These are phyloP conservation scores for Syrphus vitripennis DNA, from an alignment of 2,888 invertebrate species.

Conservation along the genomic window DNA sequence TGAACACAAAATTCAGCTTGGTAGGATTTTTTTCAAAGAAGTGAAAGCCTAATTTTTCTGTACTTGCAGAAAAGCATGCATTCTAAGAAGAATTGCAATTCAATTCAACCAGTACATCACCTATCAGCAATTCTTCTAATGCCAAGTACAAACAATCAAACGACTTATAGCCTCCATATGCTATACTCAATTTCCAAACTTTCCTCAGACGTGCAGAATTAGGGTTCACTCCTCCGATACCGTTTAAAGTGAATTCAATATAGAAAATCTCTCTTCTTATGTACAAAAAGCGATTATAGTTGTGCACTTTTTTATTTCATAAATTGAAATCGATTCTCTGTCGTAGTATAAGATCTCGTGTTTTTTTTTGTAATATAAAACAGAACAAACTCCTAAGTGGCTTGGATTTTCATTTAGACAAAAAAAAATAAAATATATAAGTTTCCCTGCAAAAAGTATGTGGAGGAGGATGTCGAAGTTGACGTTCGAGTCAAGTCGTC, in stretches of 20 bases:
- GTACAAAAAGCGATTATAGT: conserved; percentile 56
- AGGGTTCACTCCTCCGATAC: conserved; percentile 19
- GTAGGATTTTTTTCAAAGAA: too few relatives aligned
- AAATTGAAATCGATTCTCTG: conserved; percentile 61
- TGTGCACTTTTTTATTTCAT: conserved; percentile 58
- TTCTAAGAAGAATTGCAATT: not conserved
- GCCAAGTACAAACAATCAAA: not conserved
- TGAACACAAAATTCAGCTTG: too few relatives aligned
- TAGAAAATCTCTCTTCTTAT: conserved; percentile 32
- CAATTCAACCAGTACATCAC: not conserved
- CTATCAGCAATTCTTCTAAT: not conserved
- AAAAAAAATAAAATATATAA: conserved; percentile 8
- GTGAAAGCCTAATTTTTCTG: too few relatives aligned
- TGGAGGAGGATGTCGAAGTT: conserved; percentile 14
- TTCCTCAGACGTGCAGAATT: not conserved
- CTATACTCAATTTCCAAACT: not conserved
- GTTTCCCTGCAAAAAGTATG: not conserved
- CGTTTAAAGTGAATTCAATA: conserved; percentile 50
- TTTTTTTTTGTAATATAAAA: conserved; percentile 20
- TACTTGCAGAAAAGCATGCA: too few relatives aligned
- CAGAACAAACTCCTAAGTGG: conserved; percentile 63
- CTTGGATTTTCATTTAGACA: conserved; percentile 66
- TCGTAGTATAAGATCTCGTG: not conserved
- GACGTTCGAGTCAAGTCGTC: conserved; percentile 13
- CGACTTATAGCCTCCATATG: not conserved